Percentiles rank a stretch among this genome's conserved stretches.
These are phyloP conservation scores for Cricetomys ansorgei DNA, from an alignment of 2,113 vertebrate species.

Conservation along the genomic window DNA sequence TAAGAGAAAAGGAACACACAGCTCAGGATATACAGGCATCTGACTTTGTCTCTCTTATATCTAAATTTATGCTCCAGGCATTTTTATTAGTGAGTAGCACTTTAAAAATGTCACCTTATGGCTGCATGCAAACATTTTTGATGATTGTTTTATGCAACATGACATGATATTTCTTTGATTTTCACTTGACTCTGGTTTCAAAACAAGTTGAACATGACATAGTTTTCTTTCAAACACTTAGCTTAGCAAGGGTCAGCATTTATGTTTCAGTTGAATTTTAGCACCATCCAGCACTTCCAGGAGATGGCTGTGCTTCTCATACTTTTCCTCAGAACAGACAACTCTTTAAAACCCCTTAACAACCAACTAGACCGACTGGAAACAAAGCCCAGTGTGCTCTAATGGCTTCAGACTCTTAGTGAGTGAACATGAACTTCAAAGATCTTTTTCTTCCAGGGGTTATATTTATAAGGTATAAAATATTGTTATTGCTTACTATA, in stretches of 20 bases:
- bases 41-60: constrained; percentile 15
- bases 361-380: constrained; percentile 87
- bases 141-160: background rate
- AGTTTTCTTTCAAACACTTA: constrained; percentile 68
- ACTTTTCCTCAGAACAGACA: constrained; percentile 82
- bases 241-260: constrained; percentile 74
- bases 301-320: constrained; percentile 84
- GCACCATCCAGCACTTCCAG: constrained; percentile 65
- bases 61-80: constrained; percentile 45
- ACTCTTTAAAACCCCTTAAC: constrained; percentile 81
- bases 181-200: constrained; percentile 61
- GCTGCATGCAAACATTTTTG: background rate
- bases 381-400: constrained; percentile 71
- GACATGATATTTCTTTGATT: background rate
- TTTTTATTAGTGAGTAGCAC: constrained; percentile 10
- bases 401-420: constrained; percentile 73
- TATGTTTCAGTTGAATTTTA: constrained; percentile 78
- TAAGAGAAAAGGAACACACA: background rate
- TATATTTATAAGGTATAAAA: constrained; percentile 35
- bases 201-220: constrained; percentile 48
- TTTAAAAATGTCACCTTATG: background rate
- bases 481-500: background rate
- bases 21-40: background rate
- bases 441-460: constrained; percentile 29
- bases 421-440: constrained; percentile 62